Conservation (phyloP, 2,888 invertebrate genomes). For the Hirtodrosophila trivittata region DNA sequence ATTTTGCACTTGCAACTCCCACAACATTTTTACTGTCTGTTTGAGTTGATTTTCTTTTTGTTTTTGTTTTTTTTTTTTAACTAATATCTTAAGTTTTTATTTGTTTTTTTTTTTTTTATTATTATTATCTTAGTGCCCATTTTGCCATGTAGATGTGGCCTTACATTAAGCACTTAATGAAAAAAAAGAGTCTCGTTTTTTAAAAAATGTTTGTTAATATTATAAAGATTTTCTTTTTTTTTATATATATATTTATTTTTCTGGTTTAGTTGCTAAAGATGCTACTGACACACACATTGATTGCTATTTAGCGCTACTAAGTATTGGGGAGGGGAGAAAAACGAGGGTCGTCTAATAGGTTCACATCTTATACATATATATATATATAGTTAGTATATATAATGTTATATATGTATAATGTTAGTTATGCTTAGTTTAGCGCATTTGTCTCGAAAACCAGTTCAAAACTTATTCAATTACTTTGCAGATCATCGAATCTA, state of each 20-base stretch:
- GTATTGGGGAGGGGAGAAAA: slow-evolving; percentile 33
- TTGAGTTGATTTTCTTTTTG: slow-evolving; percentile 9
- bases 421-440: slow-evolving; percentile 22
- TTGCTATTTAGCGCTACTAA: slow-evolving; percentile 57
- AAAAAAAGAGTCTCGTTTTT: slow-evolving; percentile 49
- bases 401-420: slow-evolving; percentile 26
- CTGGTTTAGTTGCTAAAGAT: slow-evolving; percentile 28
- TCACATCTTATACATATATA: slow-evolving; percentile 19
- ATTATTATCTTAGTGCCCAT: slow-evolving; percentile 29
- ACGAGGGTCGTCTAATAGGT: slow-evolving; percentile 24
- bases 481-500: slow-evolving; percentile 44
- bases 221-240: slow-evolving; percentile 13
- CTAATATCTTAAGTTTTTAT: slow-evolving; percentile 32
- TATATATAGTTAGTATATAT: too few species aligned
- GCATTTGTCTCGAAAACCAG: slow-evolving; percentile 30
- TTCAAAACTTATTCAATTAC: slow-evolving; percentile 32
- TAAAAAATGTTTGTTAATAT: slow-evolving; percentile 28
- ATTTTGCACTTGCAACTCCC: slow-evolving; percentile 55
- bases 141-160: slow-evolving; percentile 73
- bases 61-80: slow-evolving; percentile 28
- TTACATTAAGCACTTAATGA: slow-evolving; percentile 40
- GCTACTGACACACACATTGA: slow-evolving; percentile 70
- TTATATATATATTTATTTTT: slow-evolving; percentile 17
- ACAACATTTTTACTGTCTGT: slow-evolving; percentile 28
- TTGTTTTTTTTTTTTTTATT: slow-evolving; percentile 12